These are phyloP conservation scores for Fabriciana adippe DNA, from an alignment of 2,888 invertebrate genomes.

Conservation along the genomic window DNA sequence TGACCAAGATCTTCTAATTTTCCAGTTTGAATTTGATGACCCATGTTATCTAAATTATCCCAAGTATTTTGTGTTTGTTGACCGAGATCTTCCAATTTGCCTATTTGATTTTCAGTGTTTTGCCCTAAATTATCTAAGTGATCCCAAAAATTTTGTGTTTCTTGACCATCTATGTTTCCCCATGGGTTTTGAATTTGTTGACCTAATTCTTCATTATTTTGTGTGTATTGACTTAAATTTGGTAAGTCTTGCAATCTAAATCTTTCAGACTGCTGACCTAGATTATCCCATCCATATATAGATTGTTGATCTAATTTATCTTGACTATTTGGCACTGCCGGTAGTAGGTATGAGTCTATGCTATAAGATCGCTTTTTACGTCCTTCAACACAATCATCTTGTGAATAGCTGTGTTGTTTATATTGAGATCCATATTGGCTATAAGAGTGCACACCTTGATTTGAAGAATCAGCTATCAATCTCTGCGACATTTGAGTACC, in stretches of 20 bases:
- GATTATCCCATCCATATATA: slow-evolving; percentile 34
- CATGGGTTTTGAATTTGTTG: slow-evolving; percentile 43
- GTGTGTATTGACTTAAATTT: slow-evolving; percentile 43
- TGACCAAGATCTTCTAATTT: slow-evolving; percentile 40
- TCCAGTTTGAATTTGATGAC: not conserved
- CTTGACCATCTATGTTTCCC: slow-evolving; percentile 44
- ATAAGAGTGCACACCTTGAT: slow-evolving; percentile 49
- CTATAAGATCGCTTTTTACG: slow-evolving; percentile 62
- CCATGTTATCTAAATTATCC: slow-evolving; percentile 4
- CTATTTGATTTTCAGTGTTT: not conserved
- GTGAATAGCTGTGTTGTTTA: slow-evolving; percentile 45
- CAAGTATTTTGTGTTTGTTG: slow-evolving; percentile 43
- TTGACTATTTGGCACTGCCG: slow-evolving; percentile 27
- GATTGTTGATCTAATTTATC: slow-evolving; percentile 48
- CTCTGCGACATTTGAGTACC: slow-evolving; percentile 54
- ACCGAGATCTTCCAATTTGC: slow-evolving; percentile 37
- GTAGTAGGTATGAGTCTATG: slow-evolving; percentile 42
- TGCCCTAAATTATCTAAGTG: slow-evolving; percentile 12
- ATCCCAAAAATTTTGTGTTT: slow-evolving; percentile 43
- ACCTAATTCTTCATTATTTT: slow-evolving; percentile 45
- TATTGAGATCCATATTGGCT: slow-evolving; percentile 56
- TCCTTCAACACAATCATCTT: slow-evolving; percentile 58
- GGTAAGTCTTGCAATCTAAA: slow-evolving; percentile 32
- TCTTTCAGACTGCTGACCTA: slow-evolving; percentile 41
- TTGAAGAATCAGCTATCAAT: slow-evolving; percentile 52